Evolutionary conservation across 1,140 invertebrate genomes (phyloP).

Genomic region (Drosophila simulans): DNA sequence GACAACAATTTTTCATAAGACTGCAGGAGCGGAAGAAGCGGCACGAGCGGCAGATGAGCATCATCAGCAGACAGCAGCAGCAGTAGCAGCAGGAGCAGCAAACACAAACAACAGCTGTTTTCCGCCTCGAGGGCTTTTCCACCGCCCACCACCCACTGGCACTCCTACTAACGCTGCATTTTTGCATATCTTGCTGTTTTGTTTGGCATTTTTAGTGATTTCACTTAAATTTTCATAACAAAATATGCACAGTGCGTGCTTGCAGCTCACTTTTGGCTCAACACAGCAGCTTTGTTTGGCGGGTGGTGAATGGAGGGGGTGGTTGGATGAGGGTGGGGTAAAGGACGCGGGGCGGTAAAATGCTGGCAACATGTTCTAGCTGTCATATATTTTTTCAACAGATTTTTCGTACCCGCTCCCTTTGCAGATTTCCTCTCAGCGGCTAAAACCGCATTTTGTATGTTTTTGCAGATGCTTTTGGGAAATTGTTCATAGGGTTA

Average conservation of each 20-base stretch:
- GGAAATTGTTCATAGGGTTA: constrained; percentile 78
- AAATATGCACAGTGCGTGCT: constrained; percentile 78
- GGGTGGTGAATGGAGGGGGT: neutral
- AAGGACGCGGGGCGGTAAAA: neutral
- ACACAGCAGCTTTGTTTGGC: constrained; percentile 21
- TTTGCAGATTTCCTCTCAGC: constrained; percentile 57
- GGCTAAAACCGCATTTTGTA: constrained; percentile 78
- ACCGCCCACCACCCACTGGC: neutral
- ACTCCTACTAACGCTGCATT: constrained; percentile 34
- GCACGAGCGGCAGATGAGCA: constrained; percentile 13
- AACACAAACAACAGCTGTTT: constrained; percentile 60
- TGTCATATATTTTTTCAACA: constrained; percentile 78
- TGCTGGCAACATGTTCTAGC: constrained; percentile 52
- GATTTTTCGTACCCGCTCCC: constrained; percentile 53
- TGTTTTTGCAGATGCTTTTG: constrained; percentile 75
- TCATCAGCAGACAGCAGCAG: constrained; percentile 34
- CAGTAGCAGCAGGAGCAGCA: constrained; percentile 33
- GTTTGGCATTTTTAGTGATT: constrained; percentile 82
- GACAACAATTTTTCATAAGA: constrained; percentile 77
- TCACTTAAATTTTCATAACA: constrained; percentile 83
- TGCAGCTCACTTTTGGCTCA: constrained; percentile 60
- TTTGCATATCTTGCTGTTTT: constrained; percentile 74
- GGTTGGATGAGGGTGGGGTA: neutral
- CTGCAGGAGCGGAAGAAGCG: constrained; percentile 16
- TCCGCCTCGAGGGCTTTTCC: constrained; percentile 47